Base-by-base conservation (phyloP, 35 echinoderm and acorn worm genomes). In the Apostichopus californicus region DNA sequence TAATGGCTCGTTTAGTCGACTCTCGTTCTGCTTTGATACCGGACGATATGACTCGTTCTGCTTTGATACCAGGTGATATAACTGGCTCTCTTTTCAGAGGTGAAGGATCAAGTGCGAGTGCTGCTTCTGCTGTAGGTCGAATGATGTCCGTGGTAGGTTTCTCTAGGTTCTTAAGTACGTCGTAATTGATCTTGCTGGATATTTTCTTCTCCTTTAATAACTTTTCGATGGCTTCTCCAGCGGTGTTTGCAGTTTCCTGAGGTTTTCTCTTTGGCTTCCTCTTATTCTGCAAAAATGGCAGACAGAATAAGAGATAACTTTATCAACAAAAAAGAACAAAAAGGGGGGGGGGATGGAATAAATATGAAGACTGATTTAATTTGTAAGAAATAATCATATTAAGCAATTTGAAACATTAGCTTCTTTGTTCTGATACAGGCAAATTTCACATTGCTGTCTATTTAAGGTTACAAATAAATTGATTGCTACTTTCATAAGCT, bases 131-230 rank as follows among this genome's bases (percentile, higher is more conserved):
- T 59, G 78, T 8, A 8, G 17, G 64, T 3, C 22, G 57, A 10
- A 17, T 1, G 18, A 17, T 1, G 15, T 85, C 92, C 20, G 9
- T 26, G 71, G 86, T 81, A 54, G 82, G 68, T 72, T 93, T 92
- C 86, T 93, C 95, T 0, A 99, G 83, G 64, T 96, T 95, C 65
- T 95, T 72, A 11, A 99, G 71, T 4, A 99, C 97, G 64, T 99
- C 97, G 55, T 99, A 99, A 34, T 99, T 99, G 59, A 99, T 99
- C 73, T 99, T 99, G 57, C 95, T 95, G 12, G 97, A 99, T 79
- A 99, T 99, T 64, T 96, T 99, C 93, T 94, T 99, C 78, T 99
- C 97, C 78, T 93, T 88, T 9, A 99, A 54, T 5, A 99, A 90
- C 90, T 99, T 99, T 66, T 99, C 97, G 7, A 99, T 99, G 23